Evolutionary conservation across 1,140 invertebrate species (phyloP).

Genomic region (Lepidurus couesii): DNA sequence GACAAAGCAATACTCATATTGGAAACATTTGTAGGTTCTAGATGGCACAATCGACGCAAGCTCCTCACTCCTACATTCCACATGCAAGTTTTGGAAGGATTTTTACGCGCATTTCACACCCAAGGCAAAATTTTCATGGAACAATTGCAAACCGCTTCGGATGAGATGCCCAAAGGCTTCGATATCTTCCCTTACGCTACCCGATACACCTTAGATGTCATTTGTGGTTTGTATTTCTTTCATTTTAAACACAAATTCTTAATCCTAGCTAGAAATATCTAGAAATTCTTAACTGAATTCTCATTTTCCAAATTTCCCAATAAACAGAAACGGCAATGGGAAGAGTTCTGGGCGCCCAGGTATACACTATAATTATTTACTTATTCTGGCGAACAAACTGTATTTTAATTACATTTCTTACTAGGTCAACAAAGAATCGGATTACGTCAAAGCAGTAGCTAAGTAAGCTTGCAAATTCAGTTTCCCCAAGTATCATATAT

Average conservation of each 20-base stretch:
- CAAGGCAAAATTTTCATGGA: slow-evolving; percentile 61
- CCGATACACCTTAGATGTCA: slow-evolving; percentile 54
- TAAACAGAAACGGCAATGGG: slow-evolving; percentile 1
- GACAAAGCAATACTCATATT: slow-evolving; percentile 46
- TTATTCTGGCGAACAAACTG: no score
- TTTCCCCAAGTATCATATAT: background rate
- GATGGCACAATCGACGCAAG: slow-evolving; percentile 72
- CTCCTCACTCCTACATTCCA: slow-evolving; percentile 88
- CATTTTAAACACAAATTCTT: background rate
- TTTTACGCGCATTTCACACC: slow-evolving; percentile 72
- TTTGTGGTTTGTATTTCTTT: slow-evolving; percentile 49
- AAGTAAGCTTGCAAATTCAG: background rate
- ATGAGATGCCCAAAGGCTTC: slow-evolving; percentile 42
- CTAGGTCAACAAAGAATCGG: background rate
- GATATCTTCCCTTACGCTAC: slow-evolving; percentile 52
- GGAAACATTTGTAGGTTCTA: slow-evolving; percentile 54
- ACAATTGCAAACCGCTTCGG: slow-evolving; percentile 50
- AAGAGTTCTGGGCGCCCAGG: background rate
- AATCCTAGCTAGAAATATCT: background rate
- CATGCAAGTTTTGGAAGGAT: slow-evolving; percentile 79
- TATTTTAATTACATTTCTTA: no score
- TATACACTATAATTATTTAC: background rate
- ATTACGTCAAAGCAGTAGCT: background rate
- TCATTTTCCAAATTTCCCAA: background rate
- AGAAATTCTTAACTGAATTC: background rate